A percentile compares a stretch with the other conserved stretches of the same genome.
Evolutionary conservation across 1,140 invertebrate species (phyloP).

Genomic region (Tenebrio molitor): DNA sequence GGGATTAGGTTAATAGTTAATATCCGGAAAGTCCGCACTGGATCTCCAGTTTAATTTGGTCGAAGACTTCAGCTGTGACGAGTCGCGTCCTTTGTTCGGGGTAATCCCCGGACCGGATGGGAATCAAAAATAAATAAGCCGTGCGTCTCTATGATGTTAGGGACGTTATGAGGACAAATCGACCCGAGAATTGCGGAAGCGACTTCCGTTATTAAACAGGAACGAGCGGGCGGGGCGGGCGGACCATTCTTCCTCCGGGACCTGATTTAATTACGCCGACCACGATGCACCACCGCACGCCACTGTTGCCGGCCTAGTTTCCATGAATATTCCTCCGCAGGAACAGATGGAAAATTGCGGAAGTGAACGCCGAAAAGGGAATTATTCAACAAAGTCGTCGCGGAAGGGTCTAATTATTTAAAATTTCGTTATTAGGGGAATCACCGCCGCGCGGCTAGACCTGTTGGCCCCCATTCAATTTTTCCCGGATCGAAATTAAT

Average conservation of each 20-base stretch:
- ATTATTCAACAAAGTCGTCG: conserved; percentile 28
- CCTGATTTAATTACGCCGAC: neutral
- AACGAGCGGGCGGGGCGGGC: neutral
- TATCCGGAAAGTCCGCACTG: conserved; percentile 25
- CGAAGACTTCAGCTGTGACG: conserved; percentile 6
- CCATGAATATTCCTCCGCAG: conserved; percentile 16
- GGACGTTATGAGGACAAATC: conserved; percentile 12
- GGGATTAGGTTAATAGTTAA: conserved; percentile 36
- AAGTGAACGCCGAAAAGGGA: neutral
- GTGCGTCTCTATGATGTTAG: conserved; percentile 12
- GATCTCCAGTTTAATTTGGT: conserved; percentile 1
- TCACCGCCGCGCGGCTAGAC: no score
- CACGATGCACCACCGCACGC: neutral
- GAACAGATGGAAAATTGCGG: conserved; percentile 4
- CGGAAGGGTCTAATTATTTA: neutral
- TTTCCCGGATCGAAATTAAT: no score
- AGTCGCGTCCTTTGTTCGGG: neutral
- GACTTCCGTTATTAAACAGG: conserved; percentile 26
- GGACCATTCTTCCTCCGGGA: neutral
- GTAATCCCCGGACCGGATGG: neutral
- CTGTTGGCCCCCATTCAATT: no score
- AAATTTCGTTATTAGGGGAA: no score
- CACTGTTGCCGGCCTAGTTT: neutral
- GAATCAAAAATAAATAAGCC: conserved; percentile 20
- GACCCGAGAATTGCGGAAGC: conserved; percentile 14